Evolutionary conservation across 2,113 vertebrate species (phyloP), one percentile per base, ranked within the genome.

Genomic region (Merops nubicus): DNA sequence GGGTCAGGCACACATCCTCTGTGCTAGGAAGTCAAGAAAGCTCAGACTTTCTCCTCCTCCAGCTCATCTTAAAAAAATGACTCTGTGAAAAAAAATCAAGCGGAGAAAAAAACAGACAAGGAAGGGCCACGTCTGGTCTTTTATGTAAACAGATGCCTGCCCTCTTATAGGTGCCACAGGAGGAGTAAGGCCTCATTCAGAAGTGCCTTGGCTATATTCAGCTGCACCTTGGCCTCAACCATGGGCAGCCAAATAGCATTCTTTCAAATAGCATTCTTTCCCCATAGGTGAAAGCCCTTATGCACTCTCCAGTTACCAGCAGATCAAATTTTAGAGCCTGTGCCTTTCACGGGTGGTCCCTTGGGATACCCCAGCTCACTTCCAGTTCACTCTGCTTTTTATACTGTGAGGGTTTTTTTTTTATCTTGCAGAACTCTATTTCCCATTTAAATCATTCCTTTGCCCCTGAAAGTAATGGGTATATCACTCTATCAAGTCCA

Each of bases 321-420:
- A 92, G 80, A 68, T 78, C 62, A 64, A 60, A 85, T 75, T 93
- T 75, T 96, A 89, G 69, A 95, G 73, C n/a, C 54, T 72, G 10
- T 36, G 45, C 23, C 47, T 95, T 87, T 29, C n/a, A 81, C 4
- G 0, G n/a, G 48, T 56, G 40, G 51, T 74, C 77, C 43, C 67
- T 91, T 82, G 28, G 69, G 65, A 89, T 45, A 79, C 10, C 16
- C n/a, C 12, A 8, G 43, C 48, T 82, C 54, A 15, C 50, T 74
- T 91, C 47, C 36, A 45, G 36, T 70, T 89, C 11, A 51, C 54
- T 68, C 47, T 76, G n/a, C 5, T 6, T 77, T 91, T 73, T 31
- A 34, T 38, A 73, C 3, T 33, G n/a, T n/a, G 19, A 19, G 1
- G 40, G 29, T 31, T 31, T 5, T 6, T 13, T 75, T 74, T 68